Conservation (phyloP, 2,888 invertebrate species). For the Branchellion lobata region DNA sequence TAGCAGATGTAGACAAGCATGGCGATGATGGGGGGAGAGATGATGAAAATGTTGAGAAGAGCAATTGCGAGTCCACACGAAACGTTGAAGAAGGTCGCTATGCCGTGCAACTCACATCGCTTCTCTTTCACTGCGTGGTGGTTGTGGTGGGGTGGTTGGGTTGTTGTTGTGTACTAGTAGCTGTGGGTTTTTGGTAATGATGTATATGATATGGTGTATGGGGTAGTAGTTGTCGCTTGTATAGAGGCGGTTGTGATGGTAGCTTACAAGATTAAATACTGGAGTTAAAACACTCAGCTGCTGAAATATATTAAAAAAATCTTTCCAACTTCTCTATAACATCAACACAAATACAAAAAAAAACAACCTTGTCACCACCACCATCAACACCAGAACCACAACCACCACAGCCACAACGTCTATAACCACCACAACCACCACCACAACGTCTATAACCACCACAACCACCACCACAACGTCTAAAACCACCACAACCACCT, state of each 20-base stretch:
- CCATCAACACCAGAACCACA: no score
- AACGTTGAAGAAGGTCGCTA: background rate
- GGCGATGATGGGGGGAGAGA: constrained; percentile 4
- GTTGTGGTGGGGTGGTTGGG: background rate
- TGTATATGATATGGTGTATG: no score
- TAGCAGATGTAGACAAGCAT: constrained; percentile 2
- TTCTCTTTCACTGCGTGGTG: background rate
- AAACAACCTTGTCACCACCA: no score
- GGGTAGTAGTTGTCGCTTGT: no score
- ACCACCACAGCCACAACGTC: no score
- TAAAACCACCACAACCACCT: background rate
- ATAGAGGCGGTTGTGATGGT: no score
- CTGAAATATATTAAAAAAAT: no score
- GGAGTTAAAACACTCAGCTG: no score
- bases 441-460: no score
- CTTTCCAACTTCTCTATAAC: background rate
- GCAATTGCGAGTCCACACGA: background rate
- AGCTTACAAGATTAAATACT: background rate
- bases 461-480: background rate
- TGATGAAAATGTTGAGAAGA: constrained; percentile 18
- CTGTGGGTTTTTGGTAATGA: background rate
- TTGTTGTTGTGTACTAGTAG: background rate
- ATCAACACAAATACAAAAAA: background rate
- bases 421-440: no score
- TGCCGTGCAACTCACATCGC: constrained; percentile 6